A percentile compares a stretch with the other conserved stretches of the same genome.
Evolutionary conservation across 2,888 invertebrate genomes (phyloP).

Genomic region (Chrysolina americana): DNA sequence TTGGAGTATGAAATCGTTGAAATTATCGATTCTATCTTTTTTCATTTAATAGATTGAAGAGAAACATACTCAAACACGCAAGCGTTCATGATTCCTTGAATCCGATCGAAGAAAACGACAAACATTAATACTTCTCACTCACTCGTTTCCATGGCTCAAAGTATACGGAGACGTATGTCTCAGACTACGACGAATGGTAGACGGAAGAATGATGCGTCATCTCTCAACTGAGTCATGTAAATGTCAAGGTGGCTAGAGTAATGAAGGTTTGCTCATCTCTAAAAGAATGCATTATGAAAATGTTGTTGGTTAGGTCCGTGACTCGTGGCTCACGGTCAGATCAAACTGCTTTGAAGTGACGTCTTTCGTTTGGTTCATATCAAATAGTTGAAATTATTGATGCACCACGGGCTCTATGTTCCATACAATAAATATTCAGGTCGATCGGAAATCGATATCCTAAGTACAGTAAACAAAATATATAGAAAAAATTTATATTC

Average conservation of each 20-base stretch:
- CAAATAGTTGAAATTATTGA: no score
- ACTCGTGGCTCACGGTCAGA: no score
- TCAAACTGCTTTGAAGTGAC: no score
- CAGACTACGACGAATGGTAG: not conserved
- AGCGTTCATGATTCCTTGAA: not conserved
- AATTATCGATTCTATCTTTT: constrained; percentile 10
- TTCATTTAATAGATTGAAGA: constrained; percentile 13
- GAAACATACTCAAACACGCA: constrained; percentile 17
- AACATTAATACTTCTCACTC: not conserved
- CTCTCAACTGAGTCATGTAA: not conserved
- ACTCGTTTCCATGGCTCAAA: not conserved
- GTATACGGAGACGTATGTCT: not conserved
- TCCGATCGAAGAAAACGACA: not conserved
- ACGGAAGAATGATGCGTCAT: not conserved
- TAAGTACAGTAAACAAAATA: no score
- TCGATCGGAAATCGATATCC: no score
- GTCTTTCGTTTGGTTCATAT: no score
- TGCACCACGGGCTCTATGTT: no score
- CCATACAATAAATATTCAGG: no score
- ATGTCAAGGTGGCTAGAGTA: not conserved
- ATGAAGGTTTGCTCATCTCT: not conserved
- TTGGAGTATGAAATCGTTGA: not conserved
- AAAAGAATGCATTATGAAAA: no score
- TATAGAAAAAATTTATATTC: no score
- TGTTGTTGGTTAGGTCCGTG: no score